Evolutionary conservation across 2,113 vertebrate genomes (phyloP).

Genomic region (Dasypus novemcinctus): DNA sequence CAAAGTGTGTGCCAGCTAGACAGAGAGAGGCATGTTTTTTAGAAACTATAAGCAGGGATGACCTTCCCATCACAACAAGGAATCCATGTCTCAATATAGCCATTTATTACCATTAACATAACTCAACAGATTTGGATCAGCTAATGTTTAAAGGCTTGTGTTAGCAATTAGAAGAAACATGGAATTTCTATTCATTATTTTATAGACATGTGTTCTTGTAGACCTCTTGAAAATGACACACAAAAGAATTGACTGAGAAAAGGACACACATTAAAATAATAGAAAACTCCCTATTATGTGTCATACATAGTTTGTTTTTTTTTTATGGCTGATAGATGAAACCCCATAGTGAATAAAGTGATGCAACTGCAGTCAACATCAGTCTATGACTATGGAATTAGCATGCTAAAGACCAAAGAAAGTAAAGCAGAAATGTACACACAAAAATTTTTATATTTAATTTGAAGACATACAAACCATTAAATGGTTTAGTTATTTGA

Average conservation of each 20-base stretch:
- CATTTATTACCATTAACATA: neutral
- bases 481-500: neutral
- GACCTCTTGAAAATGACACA: neutral
- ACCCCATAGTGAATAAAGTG: neutral
- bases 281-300: neutral
- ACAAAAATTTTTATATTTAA: neutral
- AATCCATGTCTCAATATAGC: neutral
- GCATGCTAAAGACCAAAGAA: neutral
- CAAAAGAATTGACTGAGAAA: neutral
- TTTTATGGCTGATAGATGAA: neutral
- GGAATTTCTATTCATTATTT: neutral
- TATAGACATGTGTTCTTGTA: neutral
- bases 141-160: neutral
- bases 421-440: neutral
- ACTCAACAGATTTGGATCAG: neutral
- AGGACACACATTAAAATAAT: neutral
- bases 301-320: neutral
- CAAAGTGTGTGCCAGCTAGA: neutral
- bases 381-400: neutral
- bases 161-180: conserved; percentile 1
- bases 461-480: neutral
- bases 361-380: neutral
- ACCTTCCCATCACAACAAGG: neutral
- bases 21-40: neutral
- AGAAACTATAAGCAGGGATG: neutral